Conservation (phyloP, 2,888 invertebrate species). For the Phalangium opilio region DNA sequence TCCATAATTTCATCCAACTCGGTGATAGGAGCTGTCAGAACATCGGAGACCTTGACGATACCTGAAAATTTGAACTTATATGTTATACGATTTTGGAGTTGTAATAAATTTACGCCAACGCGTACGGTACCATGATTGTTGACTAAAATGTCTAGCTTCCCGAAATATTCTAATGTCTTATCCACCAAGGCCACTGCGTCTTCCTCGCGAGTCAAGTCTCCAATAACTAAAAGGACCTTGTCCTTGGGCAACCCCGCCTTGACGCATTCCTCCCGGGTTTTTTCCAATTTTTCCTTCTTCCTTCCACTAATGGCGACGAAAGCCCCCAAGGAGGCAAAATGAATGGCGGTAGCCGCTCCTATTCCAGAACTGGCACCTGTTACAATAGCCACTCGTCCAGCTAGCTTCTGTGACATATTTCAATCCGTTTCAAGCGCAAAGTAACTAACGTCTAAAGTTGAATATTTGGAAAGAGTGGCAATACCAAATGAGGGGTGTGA, state of each 20-base stretch:
- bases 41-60: too few relatives aligned
- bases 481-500: too few relatives aligned
- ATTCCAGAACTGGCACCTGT: conserved; percentile 68
- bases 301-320: conserved; percentile 54
- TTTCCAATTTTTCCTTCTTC: conserved; percentile 48
- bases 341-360: conserved; percentile 62
- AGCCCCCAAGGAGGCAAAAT: conserved; percentile 58
- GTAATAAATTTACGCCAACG: conserved; percentile 71
- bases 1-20: conserved; percentile 82
- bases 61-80: too few relatives aligned
- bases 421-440: too few relatives aligned
- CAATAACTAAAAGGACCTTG: conserved; percentile 15
- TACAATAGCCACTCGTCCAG: too few relatives aligned
- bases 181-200: conserved; percentile 56
- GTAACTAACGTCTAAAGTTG: too few relatives aligned
- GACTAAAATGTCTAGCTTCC: conserved; percentile 46
- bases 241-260: conserved; percentile 1
- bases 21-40: conserved; percentile 30
- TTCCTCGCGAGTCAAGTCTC: conserved; percentile 41
- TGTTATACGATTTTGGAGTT: conserved; percentile 37
- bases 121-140: conserved; percentile 43
- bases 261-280: conserved; percentile 43
- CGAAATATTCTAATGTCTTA: conserved; percentile 54
- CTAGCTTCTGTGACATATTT: too few relatives aligned
- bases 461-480: too few relatives aligned